Evolutionary conservation across 2,113 vertebrate genomes (phyloP).

Genomic region (Himantopus leucocephalus): DNA sequence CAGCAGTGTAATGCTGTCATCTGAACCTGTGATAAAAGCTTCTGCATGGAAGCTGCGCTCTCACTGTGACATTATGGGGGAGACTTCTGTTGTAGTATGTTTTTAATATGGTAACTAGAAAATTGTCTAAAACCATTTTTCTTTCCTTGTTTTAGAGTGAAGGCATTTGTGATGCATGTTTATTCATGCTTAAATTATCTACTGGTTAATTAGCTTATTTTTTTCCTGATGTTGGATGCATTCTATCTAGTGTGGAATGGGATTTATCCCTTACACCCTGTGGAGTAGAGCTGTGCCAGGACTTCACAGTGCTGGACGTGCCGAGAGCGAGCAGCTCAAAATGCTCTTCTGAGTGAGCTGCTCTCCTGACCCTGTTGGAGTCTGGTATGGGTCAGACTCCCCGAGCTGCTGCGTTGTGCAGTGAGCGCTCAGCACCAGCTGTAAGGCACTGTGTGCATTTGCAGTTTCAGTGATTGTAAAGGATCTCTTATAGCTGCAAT

Average conservation of each 20-base stretch:
- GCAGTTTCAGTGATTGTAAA: not conserved
- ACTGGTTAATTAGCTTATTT: not conserved
- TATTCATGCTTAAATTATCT: not conserved
- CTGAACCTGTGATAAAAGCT: not conserved
- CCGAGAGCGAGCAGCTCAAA: not conserved
- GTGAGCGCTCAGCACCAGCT: rapidly evolving
- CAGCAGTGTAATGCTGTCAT: not conserved
- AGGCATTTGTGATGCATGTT: not conserved
- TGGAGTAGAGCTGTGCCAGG: not conserved
- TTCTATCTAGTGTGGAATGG: not conserved
- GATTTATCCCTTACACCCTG: not conserved
- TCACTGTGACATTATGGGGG: not conserved
- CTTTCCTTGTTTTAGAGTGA: not conserved
- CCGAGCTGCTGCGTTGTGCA: not conserved
- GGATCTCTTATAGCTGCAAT: not conserved
- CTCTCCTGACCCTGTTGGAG: too few relatives aligned
- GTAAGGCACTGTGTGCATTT: not conserved
- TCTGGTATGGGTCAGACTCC: rapidly evolving
- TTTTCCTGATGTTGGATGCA: not conserved
- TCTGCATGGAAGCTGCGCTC: not conserved
- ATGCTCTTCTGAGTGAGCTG: too few relatives aligned
- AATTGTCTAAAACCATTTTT: not conserved
- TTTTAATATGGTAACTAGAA: not conserved
- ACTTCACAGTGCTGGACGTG: not conserved
- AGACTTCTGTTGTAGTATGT: not conserved